These are phyloP conservation scores for Bombus waltoni DNA, from an alignment of 1,140 invertebrate genomes.

Conservation along the genomic window DNA sequence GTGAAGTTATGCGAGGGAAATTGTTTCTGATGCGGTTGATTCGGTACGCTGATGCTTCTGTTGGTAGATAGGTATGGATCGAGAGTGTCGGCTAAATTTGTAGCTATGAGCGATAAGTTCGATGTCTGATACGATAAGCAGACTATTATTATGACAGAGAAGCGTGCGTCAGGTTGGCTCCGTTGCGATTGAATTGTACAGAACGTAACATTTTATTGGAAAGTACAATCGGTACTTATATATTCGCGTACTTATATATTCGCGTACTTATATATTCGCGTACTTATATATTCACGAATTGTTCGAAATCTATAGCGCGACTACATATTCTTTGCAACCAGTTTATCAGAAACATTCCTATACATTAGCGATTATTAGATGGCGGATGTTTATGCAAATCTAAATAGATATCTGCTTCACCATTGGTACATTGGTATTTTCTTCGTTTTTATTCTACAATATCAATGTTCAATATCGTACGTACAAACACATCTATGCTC, in stretches of 20 bases:
- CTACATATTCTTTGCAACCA: neutral
- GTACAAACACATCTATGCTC: no score
- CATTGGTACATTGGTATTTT: neutral
- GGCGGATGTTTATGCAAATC: neutral
- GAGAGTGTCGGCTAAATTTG: neutral
- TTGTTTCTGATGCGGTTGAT: neutral
- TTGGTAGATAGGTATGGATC: neutral
- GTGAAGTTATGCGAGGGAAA: neutral
- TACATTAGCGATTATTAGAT: neutral
- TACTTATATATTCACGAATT: neutral
- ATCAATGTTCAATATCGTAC: neutral
- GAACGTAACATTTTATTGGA: neutral
- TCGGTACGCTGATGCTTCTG: neutral
- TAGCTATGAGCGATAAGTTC: neutral
- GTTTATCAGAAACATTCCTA: neutral
- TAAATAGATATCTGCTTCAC: neutral
- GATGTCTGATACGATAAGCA: neutral
- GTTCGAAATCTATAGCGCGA: neutral
- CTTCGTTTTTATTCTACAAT: neutral
- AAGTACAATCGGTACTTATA: no score
- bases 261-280: neutral
- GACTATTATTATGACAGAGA: neutral
- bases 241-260: neutral
- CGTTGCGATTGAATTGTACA: no score
- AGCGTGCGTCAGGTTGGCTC: neutral